Conservation (phyloP, 2,888 invertebrate genomes). For the Mamestra brassicae region DNA sequence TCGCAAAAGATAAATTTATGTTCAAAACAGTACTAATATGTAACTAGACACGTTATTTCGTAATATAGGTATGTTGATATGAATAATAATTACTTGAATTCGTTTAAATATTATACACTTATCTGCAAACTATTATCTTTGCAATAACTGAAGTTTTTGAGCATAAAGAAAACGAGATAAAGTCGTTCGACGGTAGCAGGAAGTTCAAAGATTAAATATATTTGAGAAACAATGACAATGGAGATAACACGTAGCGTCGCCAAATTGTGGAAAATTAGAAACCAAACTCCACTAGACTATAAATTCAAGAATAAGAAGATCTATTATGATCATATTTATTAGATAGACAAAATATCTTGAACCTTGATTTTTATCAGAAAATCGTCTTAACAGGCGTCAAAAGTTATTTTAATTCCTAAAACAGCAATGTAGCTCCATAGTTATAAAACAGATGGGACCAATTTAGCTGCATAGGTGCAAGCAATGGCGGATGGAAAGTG, state of each 20-base stretch:
- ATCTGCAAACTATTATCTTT: conserved; percentile 51
- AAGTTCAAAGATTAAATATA: conserved; percentile 73
- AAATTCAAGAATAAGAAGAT: neutral
- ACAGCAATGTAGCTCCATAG: conserved; percentile 55
- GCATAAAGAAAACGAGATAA: conserved; percentile 65
- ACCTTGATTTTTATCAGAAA: neutral
- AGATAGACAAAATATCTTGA: neutral
- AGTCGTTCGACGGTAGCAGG: conserved; percentile 69
- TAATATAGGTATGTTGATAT: conserved; percentile 66
- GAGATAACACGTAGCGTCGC: conserved; percentile 67
- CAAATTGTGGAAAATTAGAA: conserved; percentile 44
- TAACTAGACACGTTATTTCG: conserved; percentile 76
- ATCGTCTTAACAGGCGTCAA: neutral
- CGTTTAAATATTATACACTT: conserved; percentile 45
- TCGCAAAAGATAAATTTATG: conserved; percentile 78
- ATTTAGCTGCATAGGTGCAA: conserved; percentile 82
- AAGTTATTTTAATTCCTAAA: conserved; percentile 45
- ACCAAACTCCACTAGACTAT: neutral
- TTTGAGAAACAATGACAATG: conserved; percentile 72
- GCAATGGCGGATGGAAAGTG: conserved; percentile 89
- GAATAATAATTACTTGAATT: conserved; percentile 37
- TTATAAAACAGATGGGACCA: conserved; percentile 77
- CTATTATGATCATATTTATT: neutral
- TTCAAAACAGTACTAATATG: conserved; percentile 80
- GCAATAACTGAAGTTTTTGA: conserved; percentile 63